These are phyloP conservation scores for Thysanoteuthis rhombus DNA, from an alignment of 2,888 invertebrate genomes.

Conservation along the genomic window DNA sequence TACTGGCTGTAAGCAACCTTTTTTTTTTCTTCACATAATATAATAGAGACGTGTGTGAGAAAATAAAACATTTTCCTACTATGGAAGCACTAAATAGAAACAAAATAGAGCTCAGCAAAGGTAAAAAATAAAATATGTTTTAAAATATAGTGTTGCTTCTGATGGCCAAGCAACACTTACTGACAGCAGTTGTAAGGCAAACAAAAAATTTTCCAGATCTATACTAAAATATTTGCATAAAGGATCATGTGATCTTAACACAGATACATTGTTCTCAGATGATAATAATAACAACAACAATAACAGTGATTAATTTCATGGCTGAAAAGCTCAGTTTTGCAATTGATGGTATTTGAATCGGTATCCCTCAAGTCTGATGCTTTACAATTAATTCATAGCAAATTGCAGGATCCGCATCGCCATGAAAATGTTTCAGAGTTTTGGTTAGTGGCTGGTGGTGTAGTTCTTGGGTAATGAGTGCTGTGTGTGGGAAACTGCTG, in stretches of 20 bases:
- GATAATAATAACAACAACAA: neutral
- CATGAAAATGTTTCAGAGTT: neutral
- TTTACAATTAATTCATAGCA: neutral
- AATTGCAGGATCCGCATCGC: neutral
- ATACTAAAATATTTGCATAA: neutral
- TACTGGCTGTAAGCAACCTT: neutral
- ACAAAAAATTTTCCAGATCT: neutral
- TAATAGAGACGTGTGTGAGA: neutral
- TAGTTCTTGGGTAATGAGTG: neutral
- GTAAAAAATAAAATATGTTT: neutral
- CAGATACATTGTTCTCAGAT: neutral
- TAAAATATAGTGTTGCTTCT: neutral
- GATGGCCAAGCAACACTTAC: neutral
- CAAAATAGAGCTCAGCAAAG: conserved; percentile 12
- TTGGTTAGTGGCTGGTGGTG: neutral
- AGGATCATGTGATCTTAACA: neutral
- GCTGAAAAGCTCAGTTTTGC: neutral
- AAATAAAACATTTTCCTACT: neutral
- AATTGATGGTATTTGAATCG: neutral
- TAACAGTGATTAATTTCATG: neutral
- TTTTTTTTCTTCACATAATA: neutral
- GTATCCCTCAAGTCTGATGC: neutral
- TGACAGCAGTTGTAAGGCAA: neutral
- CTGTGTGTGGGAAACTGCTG: neutral
- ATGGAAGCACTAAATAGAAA: conserved; percentile 12